A percentile compares a stretch with the other conserved stretches of the same genome.
Evolutionary conservation across 2,797 vertebrate species (phyloP).

Genomic region (Myiotriccus ornatus): DNA sequence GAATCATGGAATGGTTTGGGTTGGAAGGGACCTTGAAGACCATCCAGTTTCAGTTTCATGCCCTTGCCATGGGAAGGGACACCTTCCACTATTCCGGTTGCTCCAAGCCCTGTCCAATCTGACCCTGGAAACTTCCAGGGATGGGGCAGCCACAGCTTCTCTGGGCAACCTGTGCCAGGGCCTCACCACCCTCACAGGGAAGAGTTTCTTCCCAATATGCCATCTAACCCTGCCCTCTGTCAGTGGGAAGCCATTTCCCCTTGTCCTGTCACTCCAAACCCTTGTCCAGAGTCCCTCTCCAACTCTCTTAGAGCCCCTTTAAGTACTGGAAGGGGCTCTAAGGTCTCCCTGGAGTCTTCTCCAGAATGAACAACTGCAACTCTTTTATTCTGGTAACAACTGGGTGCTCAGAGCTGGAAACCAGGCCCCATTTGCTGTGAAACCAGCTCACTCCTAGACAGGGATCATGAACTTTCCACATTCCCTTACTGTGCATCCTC

Average conservation of each 20-base stretch:
- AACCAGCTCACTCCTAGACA: not conserved
- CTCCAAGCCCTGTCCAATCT: rapidly evolving
- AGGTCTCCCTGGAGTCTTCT: not conserved
- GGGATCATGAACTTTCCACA: not conserved
- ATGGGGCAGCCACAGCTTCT: not conserved
- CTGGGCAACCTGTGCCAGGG: not conserved
- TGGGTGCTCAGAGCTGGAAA: not conserved
- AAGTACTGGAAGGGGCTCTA: not conserved
- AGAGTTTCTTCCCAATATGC: not conserved
- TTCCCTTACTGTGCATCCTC: not conserved
- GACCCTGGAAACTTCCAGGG: not conserved
- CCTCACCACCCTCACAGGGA: not conserved
- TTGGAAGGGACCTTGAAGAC: not conserved
- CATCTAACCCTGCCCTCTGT: not conserved
- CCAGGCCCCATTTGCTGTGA: not conserved
- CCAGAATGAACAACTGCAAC: not conserved
- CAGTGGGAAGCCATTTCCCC: not conserved
- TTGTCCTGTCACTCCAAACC: not conserved
- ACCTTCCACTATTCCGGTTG: rapidly evolving
- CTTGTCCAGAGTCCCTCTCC: not conserved
- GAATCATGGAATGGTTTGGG: not conserved
- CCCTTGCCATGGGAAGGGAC: not conserved
- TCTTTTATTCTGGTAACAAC: not conserved
- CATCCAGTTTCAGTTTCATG: rapidly evolving
- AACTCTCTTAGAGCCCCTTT: not conserved